Percentiles rank a stretch among this genome's conserved stretches.
Evolutionary conservation across 2,797 vertebrate species (phyloP).

Genomic region (Melopsittacus undulatus): DNA sequence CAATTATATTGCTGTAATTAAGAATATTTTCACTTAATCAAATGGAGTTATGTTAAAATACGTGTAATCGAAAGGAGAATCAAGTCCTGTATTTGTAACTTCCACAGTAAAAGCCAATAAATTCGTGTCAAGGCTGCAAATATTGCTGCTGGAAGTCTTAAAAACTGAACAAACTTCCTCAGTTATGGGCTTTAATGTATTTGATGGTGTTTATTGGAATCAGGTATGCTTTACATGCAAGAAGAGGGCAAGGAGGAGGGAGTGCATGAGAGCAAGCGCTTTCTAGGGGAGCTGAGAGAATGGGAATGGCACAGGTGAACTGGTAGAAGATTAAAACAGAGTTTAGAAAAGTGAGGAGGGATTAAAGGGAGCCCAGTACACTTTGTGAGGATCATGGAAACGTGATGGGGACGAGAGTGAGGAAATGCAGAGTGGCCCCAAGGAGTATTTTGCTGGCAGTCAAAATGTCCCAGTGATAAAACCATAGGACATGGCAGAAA

Average conservation of each 20-base stretch:
- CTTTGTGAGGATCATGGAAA: conserved; percentile 23
- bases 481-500: neutral
- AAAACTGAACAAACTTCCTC: neutral
- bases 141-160: neutral
- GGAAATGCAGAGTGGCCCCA: neutral
- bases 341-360: conserved; percentile 28
- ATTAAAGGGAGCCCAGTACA: conserved; percentile 45
- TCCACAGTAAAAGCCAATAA: neutral
- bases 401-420: neutral
- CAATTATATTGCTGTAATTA: conserved; percentile 4
- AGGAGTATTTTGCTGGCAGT: neutral
- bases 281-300: conserved; percentile 5
- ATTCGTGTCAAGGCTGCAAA: neutral
- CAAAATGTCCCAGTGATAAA: conserved; percentile 13
- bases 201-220: neutral
- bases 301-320: neutral
- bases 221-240: neutral
- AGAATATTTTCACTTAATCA: neutral
- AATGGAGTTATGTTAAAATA: neutral
- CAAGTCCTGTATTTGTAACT: neutral
- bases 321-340: conserved; percentile 47
- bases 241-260: neutral
- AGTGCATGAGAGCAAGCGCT: neutral
- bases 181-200: neutral
- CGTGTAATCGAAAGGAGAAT: neutral